Evolutionary conservation across 2,888 invertebrate genomes (phyloP).

Genomic region (Caenorhabditis virilis): DNA sequence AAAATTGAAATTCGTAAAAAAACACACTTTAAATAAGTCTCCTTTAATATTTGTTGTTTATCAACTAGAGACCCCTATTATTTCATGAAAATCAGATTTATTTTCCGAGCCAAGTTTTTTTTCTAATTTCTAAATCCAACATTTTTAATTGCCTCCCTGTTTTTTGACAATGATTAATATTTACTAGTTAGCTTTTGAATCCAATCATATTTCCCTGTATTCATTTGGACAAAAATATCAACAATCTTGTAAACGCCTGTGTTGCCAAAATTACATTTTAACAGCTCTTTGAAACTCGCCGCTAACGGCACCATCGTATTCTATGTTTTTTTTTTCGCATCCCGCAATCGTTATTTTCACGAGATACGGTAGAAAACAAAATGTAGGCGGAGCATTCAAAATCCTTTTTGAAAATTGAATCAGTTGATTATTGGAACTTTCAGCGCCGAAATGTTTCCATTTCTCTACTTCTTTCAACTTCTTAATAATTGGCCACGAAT

Average conservation of each 20-base stretch:
- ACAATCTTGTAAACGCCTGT: no score
- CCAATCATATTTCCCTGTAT: no score
- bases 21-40: no score
- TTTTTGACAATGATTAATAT: no score
- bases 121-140: background rate
- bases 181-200: no score
- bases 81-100: background rate
- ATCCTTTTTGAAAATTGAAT: background rate
- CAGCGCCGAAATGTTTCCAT: slow-evolving; percentile 28
- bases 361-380: background rate
- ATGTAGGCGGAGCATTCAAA: background rate
- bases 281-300: background rate
- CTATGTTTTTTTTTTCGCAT: background rate
- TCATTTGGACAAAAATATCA: no score
- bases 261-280: background rate
- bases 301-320: no score
- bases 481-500: slow-evolving; percentile 44
- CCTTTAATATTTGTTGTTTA: no score
- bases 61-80: no score
- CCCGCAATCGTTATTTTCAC: background rate
- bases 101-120: background rate
- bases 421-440: no score
- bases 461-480: slow-evolving; percentile 48
- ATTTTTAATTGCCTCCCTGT: background rate
- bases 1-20: no score